phyloP scores from a whole-genome alignment of 30 jellyfish, hydroid and myxozoan species.

The Mastigias papua region DNA sequence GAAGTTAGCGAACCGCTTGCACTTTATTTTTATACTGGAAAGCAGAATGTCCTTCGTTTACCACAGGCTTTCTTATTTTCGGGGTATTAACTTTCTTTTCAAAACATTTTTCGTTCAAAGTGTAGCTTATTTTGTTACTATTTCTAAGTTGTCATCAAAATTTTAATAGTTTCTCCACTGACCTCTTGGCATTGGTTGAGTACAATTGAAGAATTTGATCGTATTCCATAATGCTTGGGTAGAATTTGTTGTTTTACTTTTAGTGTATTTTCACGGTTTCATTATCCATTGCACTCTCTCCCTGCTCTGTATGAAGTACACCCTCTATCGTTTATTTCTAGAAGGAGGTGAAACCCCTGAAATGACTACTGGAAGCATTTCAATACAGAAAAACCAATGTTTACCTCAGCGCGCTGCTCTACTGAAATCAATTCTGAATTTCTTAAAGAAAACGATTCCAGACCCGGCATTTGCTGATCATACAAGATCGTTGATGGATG shows the following conservation, averaged over 20 bases:
- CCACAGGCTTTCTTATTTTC: too few species aligned
- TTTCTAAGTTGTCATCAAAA: too few species aligned
- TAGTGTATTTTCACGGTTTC: not conserved
- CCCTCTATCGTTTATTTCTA: not conserved
- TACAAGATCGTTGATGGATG: conserved; percentile 96
- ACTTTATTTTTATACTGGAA: too few species aligned
- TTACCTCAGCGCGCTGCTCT: conserved; percentile 99
- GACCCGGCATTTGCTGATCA: conserved; percentile 98
- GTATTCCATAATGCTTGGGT: too few species aligned
- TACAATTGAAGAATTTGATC: too few species aligned
- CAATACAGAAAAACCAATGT: conserved; percentile 81
- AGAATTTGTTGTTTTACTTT: not conserved
- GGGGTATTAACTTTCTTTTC: too few species aligned
- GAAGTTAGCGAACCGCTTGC: too few species aligned
- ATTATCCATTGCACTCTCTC: not conserved
- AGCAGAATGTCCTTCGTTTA: too few species aligned
- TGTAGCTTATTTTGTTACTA: too few species aligned
- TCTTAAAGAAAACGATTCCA: conserved; percentile 97
- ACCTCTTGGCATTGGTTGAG: too few species aligned
- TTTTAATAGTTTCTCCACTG: too few species aligned
- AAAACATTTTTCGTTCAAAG: too few species aligned
- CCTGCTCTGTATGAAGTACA: not conserved
- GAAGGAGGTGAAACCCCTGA: conserved; percentile 3
- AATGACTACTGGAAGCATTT: conserved; percentile 23
- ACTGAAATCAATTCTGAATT: conserved; percentile 91